A percentile compares a stretch with the other conserved stretches of the same genome.
Evolutionary conservation across 2,888 invertebrate species (phyloP).

Genomic region (Dinocampus coccinellae): DNA sequence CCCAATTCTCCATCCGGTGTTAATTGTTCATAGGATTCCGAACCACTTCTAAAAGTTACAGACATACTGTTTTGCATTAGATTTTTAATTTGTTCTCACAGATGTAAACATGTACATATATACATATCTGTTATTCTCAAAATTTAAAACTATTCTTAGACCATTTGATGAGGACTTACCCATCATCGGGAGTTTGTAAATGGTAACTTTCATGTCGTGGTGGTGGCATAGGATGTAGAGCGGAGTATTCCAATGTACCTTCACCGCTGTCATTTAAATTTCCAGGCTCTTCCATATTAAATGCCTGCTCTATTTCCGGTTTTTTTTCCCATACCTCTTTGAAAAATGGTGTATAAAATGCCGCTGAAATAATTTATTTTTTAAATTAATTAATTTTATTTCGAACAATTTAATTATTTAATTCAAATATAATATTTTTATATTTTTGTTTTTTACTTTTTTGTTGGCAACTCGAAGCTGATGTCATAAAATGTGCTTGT

Average conservation of each 20-base stretch:
- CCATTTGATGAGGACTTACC: slow-evolving; percentile 65
- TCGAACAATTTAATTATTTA: not conserved
- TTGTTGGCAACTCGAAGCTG: slow-evolving; percentile 85
- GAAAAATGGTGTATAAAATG: slow-evolving; percentile 95
- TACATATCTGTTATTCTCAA: not conserved
- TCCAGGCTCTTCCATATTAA: slow-evolving; percentile 84
- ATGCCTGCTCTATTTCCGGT: slow-evolving; percentile 93
- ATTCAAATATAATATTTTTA: not conserved
- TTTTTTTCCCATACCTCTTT: slow-evolving; percentile 97
- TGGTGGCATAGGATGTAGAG: slow-evolving; percentile 78
- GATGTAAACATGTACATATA: slow-evolving; percentile 14
- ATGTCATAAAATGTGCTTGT: slow-evolving; percentile 93
- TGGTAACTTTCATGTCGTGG: slow-evolving; percentile 85
- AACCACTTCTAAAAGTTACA: slow-evolving; percentile 70
- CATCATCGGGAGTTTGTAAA: slow-evolving; percentile 73
- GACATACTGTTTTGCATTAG: slow-evolving; percentile 69
- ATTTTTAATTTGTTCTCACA: slow-evolving; percentile 48
- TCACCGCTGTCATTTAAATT: slow-evolving; percentile 77
- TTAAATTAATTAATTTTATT: not conserved
- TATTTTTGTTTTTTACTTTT: slow-evolving; percentile 77
- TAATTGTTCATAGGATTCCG: slow-evolving; percentile 74
- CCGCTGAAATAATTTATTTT: slow-evolving; percentile 74
- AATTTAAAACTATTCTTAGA: slow-evolving; percentile 31
- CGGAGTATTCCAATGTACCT: slow-evolving; percentile 75
- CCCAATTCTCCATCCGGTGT: slow-evolving; percentile 70